Base-by-base conservation (phyloP, 2,888 invertebrate genomes). In the Volucella zonaria region DNA sequence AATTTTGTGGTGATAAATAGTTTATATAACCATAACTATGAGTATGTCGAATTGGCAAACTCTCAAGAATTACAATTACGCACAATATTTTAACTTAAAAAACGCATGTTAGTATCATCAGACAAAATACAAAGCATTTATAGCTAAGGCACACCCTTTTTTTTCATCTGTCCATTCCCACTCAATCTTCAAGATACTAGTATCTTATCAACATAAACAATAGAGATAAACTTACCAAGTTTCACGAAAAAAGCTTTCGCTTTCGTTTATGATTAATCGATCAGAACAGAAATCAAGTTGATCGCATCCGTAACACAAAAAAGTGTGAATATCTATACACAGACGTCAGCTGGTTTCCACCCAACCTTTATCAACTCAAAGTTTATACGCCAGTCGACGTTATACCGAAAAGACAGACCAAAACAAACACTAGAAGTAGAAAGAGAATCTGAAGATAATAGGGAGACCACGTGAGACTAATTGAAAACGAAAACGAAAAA, bases 1-100 rank as follows among this genome's bases (percentile, higher is more conserved):
- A 59, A 62, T 18, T 62, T 81, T 77, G 82, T 87, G 86, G 79
- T 87, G 82, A 87, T 82, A 86, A 82, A 76, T 79, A 83, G 78
- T 76, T 77, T 49, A 76, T 78, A 64, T 64, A 82, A 70, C 43
- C 70, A 76, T 77, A 62, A 56, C 15, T 59, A 64, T n/a, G n/a
- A n/a, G n/a, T n/a, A n/a, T n/a, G n/a, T n/a, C n/a, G n/a, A n/a
- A n/a, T n/a, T n/a, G n/a, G n/a, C n/a, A n/a, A n/a, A n/a, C n/a
- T n/a, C n/a, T n/a, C n/a, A n/a, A n/a, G n/a, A n/a, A n/a, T n/a
- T n/a, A n/a, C n/a, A n/a, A n/a, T n/a, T n/a, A n/a, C 18, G 18
- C 18, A 18, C 1, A 18, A 18, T 1, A 1, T 18, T 18, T 18
- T 18, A 18, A 18, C 18, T 18, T 18, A 18, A 18, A 1, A 18